phyloP scores from a whole-genome alignment of 2,113 vertebrate genomes.

The Muntiacus reevesi region DNA sequence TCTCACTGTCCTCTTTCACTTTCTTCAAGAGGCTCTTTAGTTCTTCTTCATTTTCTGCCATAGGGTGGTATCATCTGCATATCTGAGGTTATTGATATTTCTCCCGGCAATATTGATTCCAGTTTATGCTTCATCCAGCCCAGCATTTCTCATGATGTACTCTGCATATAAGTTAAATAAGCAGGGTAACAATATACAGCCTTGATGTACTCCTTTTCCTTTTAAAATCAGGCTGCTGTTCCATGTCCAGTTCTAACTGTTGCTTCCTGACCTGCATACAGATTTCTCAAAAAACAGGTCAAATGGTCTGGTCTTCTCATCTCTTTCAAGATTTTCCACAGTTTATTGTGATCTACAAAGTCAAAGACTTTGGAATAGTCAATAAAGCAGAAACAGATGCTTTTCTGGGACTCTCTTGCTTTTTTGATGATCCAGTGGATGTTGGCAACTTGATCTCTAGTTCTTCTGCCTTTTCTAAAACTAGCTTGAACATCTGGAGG shows the following conservation, averaged over 20 bases:
- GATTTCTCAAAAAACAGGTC: neutral
- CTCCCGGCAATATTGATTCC: neutral
- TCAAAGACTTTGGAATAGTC: neutral
- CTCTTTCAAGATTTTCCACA: neutral
- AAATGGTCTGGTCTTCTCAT: neutral
- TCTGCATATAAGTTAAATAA: neutral
- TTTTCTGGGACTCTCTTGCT: neutral
- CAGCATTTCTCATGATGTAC: neutral
- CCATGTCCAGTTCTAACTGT: neutral
- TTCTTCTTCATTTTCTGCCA: neutral
- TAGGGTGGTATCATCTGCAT: neutral
- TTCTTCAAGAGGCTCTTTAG: neutral
- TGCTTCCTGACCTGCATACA: neutral
- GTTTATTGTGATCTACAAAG: neutral
- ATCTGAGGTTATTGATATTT: neutral
- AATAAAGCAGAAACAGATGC: neutral
- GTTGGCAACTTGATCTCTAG: neutral
- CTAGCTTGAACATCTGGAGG: neutral
- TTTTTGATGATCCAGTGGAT: rapidly evolving
- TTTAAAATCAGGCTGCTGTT: neutral
- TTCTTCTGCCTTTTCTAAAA: neutral
- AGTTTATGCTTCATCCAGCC: neutral
- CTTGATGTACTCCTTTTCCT: neutral
- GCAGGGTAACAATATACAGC: neutral
- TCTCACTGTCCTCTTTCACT: neutral